These are phyloP conservation scores for Fringilla coelebs DNA, from an alignment of 2,797 vertebrate genomes.

Conservation along the genomic window DNA sequence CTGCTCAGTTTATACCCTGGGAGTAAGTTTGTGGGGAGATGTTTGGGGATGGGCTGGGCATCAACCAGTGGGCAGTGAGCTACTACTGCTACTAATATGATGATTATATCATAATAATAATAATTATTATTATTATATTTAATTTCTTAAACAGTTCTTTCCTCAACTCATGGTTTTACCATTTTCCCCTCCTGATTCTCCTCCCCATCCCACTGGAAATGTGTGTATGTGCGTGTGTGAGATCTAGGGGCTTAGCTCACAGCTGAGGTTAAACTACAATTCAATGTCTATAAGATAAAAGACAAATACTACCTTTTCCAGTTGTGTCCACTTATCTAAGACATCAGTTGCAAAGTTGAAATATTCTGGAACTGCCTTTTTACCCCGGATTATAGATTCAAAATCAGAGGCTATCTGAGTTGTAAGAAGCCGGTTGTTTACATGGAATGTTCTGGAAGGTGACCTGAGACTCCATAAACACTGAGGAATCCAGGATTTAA, in stretches of 20 bases:
- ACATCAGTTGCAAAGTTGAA: constrained; percentile 84
- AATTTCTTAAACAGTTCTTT: no score
- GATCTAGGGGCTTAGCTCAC: background rate
- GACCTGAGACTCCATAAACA: background rate
- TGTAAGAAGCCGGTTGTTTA: background rate
- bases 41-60: background rate
- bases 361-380: constrained; percentile 66
- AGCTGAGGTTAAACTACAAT: background rate
- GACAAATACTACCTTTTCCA: constrained; percentile 75
- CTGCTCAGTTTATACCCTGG: background rate
- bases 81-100: no score
- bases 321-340: constrained; percentile 75
- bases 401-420: constrained; percentile 67
- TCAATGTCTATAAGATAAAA: background rate
- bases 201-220: background rate
- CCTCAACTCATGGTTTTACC: background rate
- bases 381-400: constrained; percentile 64
- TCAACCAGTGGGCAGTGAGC: background rate
- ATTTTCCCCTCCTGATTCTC: background rate
- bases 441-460: background rate
- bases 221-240: background rate
- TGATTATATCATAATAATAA: no score
- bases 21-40: background rate
- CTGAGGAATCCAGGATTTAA: background rate
- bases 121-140: background rate